Percentiles rank a stretch among this genome's conserved stretches.
Conservation (phyloP, 1,140 invertebrate species). For the Diachasmimorpha longicaudata region DNA sequence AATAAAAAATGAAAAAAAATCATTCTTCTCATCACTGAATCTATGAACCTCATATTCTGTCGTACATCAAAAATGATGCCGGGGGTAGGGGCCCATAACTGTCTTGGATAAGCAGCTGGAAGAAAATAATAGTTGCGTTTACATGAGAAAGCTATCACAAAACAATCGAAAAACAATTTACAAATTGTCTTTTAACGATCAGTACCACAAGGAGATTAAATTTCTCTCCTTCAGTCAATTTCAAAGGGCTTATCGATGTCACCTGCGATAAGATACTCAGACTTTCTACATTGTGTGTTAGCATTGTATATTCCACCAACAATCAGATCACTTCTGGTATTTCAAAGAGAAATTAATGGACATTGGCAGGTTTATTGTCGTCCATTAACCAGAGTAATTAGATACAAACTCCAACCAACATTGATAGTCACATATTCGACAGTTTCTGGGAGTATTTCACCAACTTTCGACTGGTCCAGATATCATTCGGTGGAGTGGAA, state of each 20-base stretch:
- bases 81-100: too few relatives aligned
- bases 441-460: too few relatives aligned
- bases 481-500: too few relatives aligned
- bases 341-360: slow-evolving; percentile 4
- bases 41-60: too few relatives aligned
- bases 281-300: not conserved
- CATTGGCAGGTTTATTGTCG: slow-evolving; percentile 13
- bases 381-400: slow-evolving; percentile 27
- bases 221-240: not conserved
- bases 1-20: too few relatives aligned
- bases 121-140: too few relatives aligned
- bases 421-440: not conserved
- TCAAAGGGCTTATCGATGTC: not conserved
- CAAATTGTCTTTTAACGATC: not conserved
- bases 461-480: too few relatives aligned
- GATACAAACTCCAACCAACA: slow-evolving; percentile 16
- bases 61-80: too few relatives aligned
- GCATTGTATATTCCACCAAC: not conserved
- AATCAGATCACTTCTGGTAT: not conserved
- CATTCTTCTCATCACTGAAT: too few relatives aligned
- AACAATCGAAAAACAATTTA: not conserved
- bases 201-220: not conserved
- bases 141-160: too few relatives aligned
- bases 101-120: too few relatives aligned
- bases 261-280: not conserved